Percentiles rank a stretch among this genome's conserved stretches.
These are phyloP conservation scores for Hyla sarda DNA, from an alignment of 2,113 vertebrate species.

Conservation along the genomic window DNA sequence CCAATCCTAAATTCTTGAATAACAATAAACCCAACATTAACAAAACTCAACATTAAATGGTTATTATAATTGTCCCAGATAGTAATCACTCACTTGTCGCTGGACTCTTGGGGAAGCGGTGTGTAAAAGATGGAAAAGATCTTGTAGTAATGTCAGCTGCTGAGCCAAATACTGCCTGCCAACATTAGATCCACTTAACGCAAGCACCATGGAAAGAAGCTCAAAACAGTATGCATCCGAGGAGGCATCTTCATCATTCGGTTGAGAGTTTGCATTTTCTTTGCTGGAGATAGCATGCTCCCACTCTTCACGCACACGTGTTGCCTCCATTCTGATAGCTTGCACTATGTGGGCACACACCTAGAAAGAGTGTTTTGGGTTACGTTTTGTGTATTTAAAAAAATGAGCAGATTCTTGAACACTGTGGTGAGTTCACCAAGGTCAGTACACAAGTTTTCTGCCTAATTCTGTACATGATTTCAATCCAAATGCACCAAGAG, in stretches of 20 bases:
- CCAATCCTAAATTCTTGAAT: too few relatives aligned
- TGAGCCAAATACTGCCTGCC: constrained; percentile 96
- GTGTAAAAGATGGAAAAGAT: constrained; percentile 95
- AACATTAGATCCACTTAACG: constrained; percentile 94
- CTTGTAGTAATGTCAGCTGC: constrained; percentile 95
- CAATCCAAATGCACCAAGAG: too few relatives aligned
- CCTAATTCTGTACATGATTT: too few relatives aligned
- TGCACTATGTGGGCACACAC: constrained; percentile 98
- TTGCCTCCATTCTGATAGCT: constrained; percentile 97
- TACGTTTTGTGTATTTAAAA: too few relatives aligned
- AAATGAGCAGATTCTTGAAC: too few relatives aligned
- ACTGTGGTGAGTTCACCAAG: too few relatives aligned
- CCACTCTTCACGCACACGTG: constrained; percentile 96
- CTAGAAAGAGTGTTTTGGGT: constrained; percentile 66
- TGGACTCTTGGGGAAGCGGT: constrained; percentile 96
- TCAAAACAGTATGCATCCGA: constrained; percentile 98
- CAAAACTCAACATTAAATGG: background rate
- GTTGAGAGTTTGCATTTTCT: constrained; percentile 97
- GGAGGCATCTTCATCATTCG: constrained; percentile 91
- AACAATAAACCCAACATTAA: background rate
- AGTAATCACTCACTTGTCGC: constrained; percentile 83
- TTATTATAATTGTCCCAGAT: background rate
- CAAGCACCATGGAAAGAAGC: constrained; percentile 96
- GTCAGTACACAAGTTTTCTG: too few relatives aligned
- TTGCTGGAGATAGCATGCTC: constrained; percentile 98